These are phyloP conservation scores for Chloroclystis v-ata DNA, from an alignment of 2,888 invertebrate genomes.

Conservation along the genomic window DNA sequence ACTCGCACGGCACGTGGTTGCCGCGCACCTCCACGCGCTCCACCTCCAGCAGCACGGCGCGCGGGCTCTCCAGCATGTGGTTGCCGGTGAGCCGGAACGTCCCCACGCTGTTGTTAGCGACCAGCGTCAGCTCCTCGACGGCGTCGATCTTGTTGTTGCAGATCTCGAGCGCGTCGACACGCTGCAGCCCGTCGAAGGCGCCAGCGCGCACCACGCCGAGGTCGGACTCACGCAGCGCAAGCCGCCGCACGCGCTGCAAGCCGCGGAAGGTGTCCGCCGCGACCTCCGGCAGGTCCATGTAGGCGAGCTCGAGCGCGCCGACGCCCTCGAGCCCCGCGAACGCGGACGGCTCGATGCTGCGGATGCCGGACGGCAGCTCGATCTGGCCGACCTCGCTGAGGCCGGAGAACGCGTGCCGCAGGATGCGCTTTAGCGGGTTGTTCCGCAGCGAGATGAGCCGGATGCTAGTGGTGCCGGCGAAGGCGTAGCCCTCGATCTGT, in stretches of 20 bases:
- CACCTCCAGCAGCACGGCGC: slow-evolving; percentile 83
- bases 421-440: slow-evolving; percentile 89
- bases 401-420: slow-evolving; percentile 90
- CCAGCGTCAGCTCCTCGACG: slow-evolving; percentile 85
- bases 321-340: slow-evolving; percentile 90
- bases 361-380: slow-evolving; percentile 89
- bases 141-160: slow-evolving; percentile 91
- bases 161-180: slow-evolving; percentile 85
- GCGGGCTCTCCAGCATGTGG: slow-evolving; percentile 88
- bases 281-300: slow-evolving; percentile 88
- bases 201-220: slow-evolving; percentile 85
- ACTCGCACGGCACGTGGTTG: slow-evolving; percentile 93
- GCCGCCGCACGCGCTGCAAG: slow-evolving; percentile 83
- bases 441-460: slow-evolving; percentile 88
- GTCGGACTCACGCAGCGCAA: slow-evolving; percentile 90
- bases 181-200: slow-evolving; percentile 86
- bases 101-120: slow-evolving; percentile 83
- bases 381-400: slow-evolving; percentile 89
- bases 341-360: slow-evolving; percentile 85
- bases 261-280: slow-evolving; percentile 86
- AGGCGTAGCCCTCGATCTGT: slow-evolving; percentile 86
- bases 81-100: slow-evolving; percentile 88
- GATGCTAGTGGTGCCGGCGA: slow-evolving; percentile 91
- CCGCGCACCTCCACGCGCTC: slow-evolving; percentile 83
- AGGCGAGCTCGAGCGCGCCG: slow-evolving; percentile 87